phyloP scores from a whole-genome alignment of 2,797 vertebrate genomes.

The Octomys mimax region DNA sequence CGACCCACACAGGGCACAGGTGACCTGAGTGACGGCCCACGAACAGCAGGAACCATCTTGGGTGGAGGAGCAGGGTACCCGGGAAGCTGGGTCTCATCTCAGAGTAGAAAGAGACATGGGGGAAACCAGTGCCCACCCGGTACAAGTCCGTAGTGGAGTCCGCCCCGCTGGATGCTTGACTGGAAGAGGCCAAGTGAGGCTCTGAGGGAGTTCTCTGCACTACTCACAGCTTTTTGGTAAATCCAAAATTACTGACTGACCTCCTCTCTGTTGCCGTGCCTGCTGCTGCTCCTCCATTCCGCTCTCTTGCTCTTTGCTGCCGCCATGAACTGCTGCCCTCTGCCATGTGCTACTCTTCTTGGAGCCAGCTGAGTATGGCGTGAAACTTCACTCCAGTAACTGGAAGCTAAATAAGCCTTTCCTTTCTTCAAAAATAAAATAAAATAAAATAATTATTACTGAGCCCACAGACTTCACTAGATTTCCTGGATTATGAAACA shows the following conservation, averaged over 20 bases:
- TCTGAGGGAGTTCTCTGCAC: background rate
- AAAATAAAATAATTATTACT: background rate
- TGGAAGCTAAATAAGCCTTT: no score
- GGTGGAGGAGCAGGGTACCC: background rate
- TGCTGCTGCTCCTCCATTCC: no score
- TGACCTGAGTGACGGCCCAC: background rate
- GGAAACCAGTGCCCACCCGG: background rate
- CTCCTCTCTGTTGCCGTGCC: no score
- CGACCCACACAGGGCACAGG: background rate
- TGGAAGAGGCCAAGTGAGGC: background rate
- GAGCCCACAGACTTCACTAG: background rate
- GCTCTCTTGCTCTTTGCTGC: no score
- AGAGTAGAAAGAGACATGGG: background rate
- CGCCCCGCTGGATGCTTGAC: fast-evolving
- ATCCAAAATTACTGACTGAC: background rate
- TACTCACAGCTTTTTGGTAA: background rate
- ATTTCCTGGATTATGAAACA: background rate
- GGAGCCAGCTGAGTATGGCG: no score
- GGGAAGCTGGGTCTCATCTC: background rate
- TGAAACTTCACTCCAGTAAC: no score
- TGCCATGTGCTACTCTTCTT: no score
- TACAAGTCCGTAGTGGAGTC: background rate
- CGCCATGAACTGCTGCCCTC: no score
- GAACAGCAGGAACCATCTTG: background rate
- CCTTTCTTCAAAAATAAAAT: no score